Percentiles rank a stretch among this genome's conserved stretches.
Conservation (phyloP, 2,888 invertebrate species). For the Drosophila buzzatii region DNA sequence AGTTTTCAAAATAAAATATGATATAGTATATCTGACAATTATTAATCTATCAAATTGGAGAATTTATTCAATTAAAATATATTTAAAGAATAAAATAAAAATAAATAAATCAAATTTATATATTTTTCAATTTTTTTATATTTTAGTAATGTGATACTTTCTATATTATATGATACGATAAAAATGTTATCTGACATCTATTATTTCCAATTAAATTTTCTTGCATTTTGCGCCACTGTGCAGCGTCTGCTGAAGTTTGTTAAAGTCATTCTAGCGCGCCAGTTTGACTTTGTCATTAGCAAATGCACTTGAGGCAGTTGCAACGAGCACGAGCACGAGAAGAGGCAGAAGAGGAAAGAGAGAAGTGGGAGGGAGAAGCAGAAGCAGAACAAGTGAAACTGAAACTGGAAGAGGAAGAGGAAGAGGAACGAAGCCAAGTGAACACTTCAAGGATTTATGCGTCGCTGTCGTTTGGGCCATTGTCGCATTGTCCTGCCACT, state of each 20-base stretch:
- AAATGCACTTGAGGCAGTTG: conserved; percentile 63
- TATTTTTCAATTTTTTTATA: too few species aligned
- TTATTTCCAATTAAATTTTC: background rate
- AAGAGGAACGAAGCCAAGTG: conserved; percentile 45
- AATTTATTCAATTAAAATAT: too few species aligned
- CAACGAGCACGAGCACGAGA: conserved; percentile 23
- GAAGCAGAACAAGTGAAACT: background rate
- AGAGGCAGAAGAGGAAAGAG: background rate
- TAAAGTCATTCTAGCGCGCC: conserved; percentile 40
- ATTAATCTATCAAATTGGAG: too few species aligned
- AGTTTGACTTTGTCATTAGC: conserved; percentile 76
- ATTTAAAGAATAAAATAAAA: too few species aligned
- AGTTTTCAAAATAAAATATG: too few species aligned
- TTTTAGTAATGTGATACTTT: too few species aligned
- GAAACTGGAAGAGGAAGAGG: background rate
- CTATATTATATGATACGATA: too few species aligned
- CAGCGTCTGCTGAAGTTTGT: conserved; percentile 31
- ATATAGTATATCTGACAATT: too few species aligned
- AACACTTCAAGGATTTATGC: conserved; percentile 67
- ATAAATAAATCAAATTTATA: too few species aligned
- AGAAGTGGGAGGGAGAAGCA: background rate
- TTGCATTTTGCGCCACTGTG: conserved; percentile 30
- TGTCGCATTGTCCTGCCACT: conserved; percentile 42
- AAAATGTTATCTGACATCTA: too few species aligned
- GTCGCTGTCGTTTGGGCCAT: conserved; percentile 18